phyloP scores from a whole-genome alignment of 2,888 invertebrate species.

The Heliconius ismenius region DNA sequence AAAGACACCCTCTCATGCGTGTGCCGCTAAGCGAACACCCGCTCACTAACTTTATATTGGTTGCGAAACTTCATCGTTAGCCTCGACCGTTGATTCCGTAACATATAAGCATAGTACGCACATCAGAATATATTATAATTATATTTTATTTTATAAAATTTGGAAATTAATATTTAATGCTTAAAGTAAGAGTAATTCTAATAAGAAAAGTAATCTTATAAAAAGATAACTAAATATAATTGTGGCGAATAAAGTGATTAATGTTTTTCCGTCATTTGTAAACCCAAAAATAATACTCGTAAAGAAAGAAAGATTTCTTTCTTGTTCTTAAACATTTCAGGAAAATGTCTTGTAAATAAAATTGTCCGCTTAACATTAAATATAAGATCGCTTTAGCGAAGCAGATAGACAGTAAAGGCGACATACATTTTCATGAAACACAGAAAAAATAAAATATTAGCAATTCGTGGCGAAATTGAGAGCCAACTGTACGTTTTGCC shows the following conservation, averaged over 20 bases:
- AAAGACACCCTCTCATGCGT: constrained; percentile 78
- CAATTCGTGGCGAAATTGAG: constrained; percentile 62
- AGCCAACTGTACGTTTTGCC: constrained; percentile 64
- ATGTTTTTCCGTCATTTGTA: constrained; percentile 54
- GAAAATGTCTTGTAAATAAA: constrained; percentile 65
- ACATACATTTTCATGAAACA: constrained; percentile 72
- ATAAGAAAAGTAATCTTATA: constrained; percentile 18
- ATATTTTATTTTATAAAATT: constrained; percentile 21
- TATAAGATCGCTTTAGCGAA: constrained; percentile 72
- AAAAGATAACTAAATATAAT: constrained; percentile 45
- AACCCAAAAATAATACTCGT: constrained; percentile 60
- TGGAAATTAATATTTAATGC: constrained; percentile 14
- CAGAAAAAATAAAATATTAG: constrained; percentile 54
- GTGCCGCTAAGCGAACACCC: constrained; percentile 70
- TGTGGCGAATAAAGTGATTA: constrained; percentile 47
- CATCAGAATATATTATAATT: constrained; percentile 10
- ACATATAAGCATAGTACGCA: constrained; percentile 23
- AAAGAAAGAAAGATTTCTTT: constrained; percentile 49
- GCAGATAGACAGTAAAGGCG: constrained; percentile 71
- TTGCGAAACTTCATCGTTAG: constrained; percentile 71
- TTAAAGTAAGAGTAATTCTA: neutral
- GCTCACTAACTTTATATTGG: constrained; percentile 77
- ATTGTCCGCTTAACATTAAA: constrained; percentile 71
- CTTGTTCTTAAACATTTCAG: constrained; percentile 57
- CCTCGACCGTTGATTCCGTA: constrained; percentile 55